A percentile compares a stretch with the other conserved stretches of the same genome.
phyloP scores from a whole-genome alignment of 1,140 invertebrate species.

The Melanaphis sacchari region DNA sequence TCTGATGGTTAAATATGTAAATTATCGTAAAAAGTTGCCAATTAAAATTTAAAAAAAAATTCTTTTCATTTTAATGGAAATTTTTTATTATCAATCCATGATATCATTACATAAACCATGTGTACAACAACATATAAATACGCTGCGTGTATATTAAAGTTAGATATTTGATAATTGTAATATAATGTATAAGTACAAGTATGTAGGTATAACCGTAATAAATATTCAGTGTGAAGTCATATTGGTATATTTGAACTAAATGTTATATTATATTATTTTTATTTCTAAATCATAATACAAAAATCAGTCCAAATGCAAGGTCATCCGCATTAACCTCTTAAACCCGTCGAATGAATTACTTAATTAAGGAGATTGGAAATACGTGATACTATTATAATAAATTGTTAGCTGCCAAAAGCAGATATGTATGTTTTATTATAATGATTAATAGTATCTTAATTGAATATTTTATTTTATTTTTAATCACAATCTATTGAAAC shows the following conservation, averaged over 20 bases:
- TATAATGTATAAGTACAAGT: neutral
- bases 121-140: neutral
- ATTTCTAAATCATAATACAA: neutral
- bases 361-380: slow-evolving; percentile 29
- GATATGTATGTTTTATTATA: neutral
- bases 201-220: neutral
- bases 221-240: neutral
- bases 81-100: neutral
- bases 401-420: neutral
- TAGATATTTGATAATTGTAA: neutral
- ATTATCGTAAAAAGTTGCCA: neutral
- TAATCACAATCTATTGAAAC: neutral
- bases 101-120: neutral
- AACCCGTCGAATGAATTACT: neutral
- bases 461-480: neutral
- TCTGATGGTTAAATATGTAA: neutral
- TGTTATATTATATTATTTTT: neutral
- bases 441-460: neutral
- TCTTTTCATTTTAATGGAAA: neutral
- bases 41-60: neutral
- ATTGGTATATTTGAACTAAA: neutral
- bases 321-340: slow-evolving; percentile 26
- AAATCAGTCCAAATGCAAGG: neutral
- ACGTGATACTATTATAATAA: neutral
- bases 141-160: neutral